Conservation (phyloP, 1,140 invertebrate genomes). For the Cryptotermes secundus region DNA sequence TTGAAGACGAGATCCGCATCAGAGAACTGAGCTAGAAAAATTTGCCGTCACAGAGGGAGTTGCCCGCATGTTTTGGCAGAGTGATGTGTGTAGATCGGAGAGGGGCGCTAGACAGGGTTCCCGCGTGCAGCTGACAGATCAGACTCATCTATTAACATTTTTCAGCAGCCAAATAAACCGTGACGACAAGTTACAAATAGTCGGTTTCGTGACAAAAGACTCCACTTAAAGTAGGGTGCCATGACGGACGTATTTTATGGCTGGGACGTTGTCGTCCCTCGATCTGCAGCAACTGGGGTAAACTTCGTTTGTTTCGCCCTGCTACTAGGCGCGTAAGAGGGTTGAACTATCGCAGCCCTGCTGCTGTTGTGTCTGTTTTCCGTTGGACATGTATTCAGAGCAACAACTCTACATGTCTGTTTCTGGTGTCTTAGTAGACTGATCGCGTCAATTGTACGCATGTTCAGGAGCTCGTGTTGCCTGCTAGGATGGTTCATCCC, state of each 20-base stretch:
- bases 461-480: too few relatives aligned
- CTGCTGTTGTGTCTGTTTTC: too few relatives aligned
- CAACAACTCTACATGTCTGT: too few relatives aligned
- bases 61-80: conserved; percentile 1
- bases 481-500: too few relatives aligned
- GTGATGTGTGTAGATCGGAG: neutral
- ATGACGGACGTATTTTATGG: neutral
- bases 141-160: conserved; percentile 14
- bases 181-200: conserved; percentile 11
- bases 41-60: neutral
- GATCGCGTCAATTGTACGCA: too few relatives aligned
- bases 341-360: too few relatives aligned
- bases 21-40: too few relatives aligned
- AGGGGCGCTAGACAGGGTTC: neutral
- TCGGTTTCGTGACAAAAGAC: neutral
- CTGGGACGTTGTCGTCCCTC: neutral
- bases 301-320: neutral
- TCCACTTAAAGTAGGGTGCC: neutral
- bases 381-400: too few relatives aligned
- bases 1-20: too few relatives aligned
- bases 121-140: neutral
- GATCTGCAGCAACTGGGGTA: neutral
- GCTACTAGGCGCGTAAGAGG: neutral
- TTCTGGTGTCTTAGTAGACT: too few relatives aligned
- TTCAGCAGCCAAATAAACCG: conserved; percentile 14